Percentiles rank a stretch among this genome's conserved stretches.
Evolutionary conservation across 2,797 vertebrate species (phyloP).

Genomic region (Jordanella pulchra): DNA sequence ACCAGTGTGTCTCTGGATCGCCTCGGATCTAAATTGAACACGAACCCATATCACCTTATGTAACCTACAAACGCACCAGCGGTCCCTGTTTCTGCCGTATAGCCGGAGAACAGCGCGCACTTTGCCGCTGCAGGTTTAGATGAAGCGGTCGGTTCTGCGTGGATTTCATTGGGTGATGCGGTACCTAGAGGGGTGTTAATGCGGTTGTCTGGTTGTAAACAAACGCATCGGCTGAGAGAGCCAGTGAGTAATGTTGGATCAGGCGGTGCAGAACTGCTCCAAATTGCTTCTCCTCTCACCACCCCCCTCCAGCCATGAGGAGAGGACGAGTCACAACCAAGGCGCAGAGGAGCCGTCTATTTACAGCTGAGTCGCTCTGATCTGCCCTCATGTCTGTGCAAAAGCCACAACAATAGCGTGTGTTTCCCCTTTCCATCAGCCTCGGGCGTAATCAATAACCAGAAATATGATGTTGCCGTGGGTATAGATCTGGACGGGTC

Average conservation of each 20-base stretch:
- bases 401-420: conserved; percentile 67
- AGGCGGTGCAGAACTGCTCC: conserved; percentile 10
- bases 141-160: conserved; percentile 34
- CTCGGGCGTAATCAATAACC: conserved; percentile 46
- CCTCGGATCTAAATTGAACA: conserved; percentile 45
- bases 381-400: conserved; percentile 1
- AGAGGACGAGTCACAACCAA: conserved; percentile 49
- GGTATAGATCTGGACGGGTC: conserved; percentile 11
- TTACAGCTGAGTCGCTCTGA: conserved; percentile 40
- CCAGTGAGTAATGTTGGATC: conserved; percentile 36
- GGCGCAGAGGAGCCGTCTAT: conserved; percentile 52
- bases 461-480: conserved; percentile 23
- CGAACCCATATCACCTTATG: conserved; percentile 64
- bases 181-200: conserved; percentile 62
- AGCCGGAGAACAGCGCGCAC: conserved; percentile 25
- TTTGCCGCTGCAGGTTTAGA: conserved; percentile 53
- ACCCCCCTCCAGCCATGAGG: conserved; percentile 45
- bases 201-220: conserved; percentile 75
- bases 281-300: conserved; percentile 1
- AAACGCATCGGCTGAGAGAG: conserved; percentile 55
- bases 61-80: conserved; percentile 51
- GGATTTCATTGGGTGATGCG: conserved; percentile 70
- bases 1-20: conserved; percentile 39
- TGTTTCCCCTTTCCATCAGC: conserved; percentile 32
- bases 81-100: conserved; percentile 3